Evolutionary conservation across 2,888 invertebrate genomes (phyloP).

Genomic region (Pseudanteris insignis): DNA sequence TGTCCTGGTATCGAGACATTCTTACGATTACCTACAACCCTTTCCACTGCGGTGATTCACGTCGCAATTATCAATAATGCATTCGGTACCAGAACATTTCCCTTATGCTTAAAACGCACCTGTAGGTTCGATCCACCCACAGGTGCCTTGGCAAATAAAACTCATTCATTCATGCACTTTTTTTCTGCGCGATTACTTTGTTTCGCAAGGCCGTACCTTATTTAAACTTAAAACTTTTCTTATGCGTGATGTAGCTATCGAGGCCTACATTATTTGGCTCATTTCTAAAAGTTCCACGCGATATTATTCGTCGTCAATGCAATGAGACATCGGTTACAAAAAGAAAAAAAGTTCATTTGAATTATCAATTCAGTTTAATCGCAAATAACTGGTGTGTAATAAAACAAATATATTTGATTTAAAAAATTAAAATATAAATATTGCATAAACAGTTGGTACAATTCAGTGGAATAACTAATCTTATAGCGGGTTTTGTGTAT

Average conservation of each 20-base stretch:
- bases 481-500: no score
- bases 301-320: no score
- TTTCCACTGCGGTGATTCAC: constrained; percentile 55
- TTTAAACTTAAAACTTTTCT: constrained; percentile 31
- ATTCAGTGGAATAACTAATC: no score
- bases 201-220: constrained; percentile 23
- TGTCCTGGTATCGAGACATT: constrained; percentile 56
- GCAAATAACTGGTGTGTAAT: no score
- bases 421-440: no score
- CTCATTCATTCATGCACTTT: constrained; percentile 42
- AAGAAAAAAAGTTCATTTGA: no score
- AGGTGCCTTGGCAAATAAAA: constrained; percentile 41
- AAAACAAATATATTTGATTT: no score
- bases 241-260: background rate
- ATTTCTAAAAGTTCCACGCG: no score
- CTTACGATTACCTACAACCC: constrained; percentile 60
- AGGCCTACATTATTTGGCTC: no score
- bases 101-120: constrained; percentile 46
- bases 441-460: no score
- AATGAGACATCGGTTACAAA: no score
- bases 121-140: constrained; percentile 38
- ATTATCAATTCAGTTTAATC: no score
- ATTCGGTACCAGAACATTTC: constrained; percentile 51
- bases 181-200: constrained; percentile 39
- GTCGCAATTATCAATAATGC: constrained; percentile 57